These are phyloP conservation scores for Sarotherodon lohbergeri DNA, from an alignment of 2,113 vertebrate species.

Conservation along the genomic window DNA sequence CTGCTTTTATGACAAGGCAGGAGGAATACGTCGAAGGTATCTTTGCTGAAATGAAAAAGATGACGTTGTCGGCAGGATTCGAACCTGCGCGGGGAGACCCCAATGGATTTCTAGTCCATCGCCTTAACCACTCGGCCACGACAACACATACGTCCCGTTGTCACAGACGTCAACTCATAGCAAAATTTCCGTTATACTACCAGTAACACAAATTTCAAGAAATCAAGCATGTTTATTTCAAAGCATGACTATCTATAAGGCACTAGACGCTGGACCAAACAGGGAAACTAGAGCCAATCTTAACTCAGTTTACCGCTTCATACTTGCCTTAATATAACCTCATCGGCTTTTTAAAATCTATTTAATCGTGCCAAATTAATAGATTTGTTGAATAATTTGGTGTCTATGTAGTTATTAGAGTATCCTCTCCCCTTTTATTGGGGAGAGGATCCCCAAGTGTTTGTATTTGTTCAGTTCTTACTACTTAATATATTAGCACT, in stretches of 20 bases:
- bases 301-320: not conserved
- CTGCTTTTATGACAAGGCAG: not conserved
- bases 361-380: not conserved
- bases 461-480: not conserved
- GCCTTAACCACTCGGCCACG: constrained; percentile 77
- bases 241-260: not conserved
- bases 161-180: not conserved
- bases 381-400: not conserved
- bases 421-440: not conserved
- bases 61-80: constrained; percentile 93
- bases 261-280: not conserved
- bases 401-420: not conserved
- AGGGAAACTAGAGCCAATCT: not conserved
- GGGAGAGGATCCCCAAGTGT: not conserved
- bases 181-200: accelerated
- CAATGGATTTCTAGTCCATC: constrained; percentile 94
- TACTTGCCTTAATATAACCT: not conserved
- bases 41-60: accelerated
- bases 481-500: not conserved
- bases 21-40: accelerated
- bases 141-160: accelerated
- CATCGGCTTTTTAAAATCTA: not conserved
- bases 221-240: not conserved
- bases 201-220: too few relatives aligned
- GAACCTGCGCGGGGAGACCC: constrained; percentile 93